These are phyloP conservation scores for Brachymystax lenok DNA, from an alignment of 2,797 vertebrate genomes.

Conservation along the genomic window DNA sequence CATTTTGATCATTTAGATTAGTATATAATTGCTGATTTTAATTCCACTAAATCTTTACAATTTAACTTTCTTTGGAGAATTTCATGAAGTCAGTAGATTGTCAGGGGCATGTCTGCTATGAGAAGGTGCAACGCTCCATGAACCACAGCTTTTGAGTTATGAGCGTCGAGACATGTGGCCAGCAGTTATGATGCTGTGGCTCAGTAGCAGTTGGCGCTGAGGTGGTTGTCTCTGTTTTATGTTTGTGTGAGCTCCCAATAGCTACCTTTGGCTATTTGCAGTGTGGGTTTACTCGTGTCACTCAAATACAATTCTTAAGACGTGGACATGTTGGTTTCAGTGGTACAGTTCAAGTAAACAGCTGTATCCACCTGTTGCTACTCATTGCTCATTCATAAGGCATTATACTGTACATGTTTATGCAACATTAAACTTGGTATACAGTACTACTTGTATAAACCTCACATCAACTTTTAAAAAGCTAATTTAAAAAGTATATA, in stretches of 20 bases:
- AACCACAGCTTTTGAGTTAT: not conserved
- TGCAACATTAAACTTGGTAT: not conserved
- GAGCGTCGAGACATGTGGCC: constrained; percentile 2
- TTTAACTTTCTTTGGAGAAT: not conserved
- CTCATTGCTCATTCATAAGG: not conserved
- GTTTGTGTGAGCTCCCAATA: not conserved
- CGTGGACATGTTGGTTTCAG: not conserved
- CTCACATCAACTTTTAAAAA: too few relatives aligned
- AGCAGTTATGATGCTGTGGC: not conserved
- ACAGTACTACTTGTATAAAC: not conserved
- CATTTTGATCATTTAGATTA: not conserved
- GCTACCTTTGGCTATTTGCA: not conserved
- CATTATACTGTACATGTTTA: not conserved
- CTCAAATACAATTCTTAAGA: not conserved
- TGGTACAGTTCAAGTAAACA: not conserved
- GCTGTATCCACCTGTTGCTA: not conserved
- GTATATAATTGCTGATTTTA: not conserved
- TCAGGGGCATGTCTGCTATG: not conserved
- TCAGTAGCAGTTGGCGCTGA: not conserved
- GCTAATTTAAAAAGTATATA: too few relatives aligned
- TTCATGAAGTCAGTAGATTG: not conserved
- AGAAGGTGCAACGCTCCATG: not conserved
- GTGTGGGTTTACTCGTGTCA: not conserved
- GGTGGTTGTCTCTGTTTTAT: not conserved
- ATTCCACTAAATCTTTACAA: not conserved